Evolutionary conservation across 2,888 invertebrate species (phyloP).

Genomic region (Antitype chi): DNA sequence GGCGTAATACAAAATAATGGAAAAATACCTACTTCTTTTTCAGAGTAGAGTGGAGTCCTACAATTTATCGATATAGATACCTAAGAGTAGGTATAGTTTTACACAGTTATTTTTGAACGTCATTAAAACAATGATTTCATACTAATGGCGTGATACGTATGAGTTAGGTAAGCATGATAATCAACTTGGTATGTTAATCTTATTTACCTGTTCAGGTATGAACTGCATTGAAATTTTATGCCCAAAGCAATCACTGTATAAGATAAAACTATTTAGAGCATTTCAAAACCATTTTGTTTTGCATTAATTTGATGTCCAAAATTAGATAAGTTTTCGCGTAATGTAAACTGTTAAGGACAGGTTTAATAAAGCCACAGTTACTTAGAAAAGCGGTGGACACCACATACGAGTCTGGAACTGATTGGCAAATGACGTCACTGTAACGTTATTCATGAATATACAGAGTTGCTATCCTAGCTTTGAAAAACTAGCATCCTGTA

Average conservation of each 20-base stretch:
- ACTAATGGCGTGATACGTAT: background rate
- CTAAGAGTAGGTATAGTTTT: background rate
- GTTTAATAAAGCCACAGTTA: background rate
- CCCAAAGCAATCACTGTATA: background rate
- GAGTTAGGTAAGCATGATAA: background rate
- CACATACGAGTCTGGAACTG: no score
- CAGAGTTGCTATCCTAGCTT: no score
- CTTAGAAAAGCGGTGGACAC: no score
- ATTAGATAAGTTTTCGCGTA: background rate
- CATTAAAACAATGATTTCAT: background rate
- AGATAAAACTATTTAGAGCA: background rate
- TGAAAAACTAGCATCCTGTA: no score
- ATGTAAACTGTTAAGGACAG: background rate
- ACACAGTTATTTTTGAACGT: background rate
- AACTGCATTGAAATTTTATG: background rate
- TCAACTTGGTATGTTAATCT: background rate
- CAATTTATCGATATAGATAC: background rate
- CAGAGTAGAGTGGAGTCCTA: background rate
- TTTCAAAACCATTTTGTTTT: background rate
- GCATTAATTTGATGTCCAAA: background rate
- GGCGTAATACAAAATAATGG: no score
- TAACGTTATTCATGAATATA: no score
- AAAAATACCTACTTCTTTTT: background rate
- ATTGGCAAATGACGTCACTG: no score
- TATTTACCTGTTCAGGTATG: background rate